Percentiles rank a stretch among this genome's conserved stretches.
These are phyloP conservation scores for Sorex maritimensis DNA, from an alignment of 2,797 vertebrate species.

Conservation along the genomic window DNA sequence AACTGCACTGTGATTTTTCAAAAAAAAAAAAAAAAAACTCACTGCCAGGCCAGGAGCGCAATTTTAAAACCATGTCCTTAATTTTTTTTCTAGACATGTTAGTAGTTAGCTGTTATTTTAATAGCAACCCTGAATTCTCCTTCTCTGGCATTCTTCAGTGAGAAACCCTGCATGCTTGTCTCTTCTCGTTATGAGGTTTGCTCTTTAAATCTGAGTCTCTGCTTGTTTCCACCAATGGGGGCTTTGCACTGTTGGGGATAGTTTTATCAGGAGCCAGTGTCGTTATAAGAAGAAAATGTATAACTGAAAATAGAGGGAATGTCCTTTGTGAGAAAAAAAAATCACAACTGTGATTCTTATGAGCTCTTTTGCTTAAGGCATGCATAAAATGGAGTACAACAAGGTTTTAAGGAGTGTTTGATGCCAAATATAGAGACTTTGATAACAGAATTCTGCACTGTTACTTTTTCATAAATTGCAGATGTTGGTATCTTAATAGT, in stretches of 20 bases:
- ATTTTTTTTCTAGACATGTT: conserved; percentile 7
- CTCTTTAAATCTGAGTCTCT: background rate
- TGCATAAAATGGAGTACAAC: background rate
- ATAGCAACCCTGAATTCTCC: background rate
- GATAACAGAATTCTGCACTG: background rate
- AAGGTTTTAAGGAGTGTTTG: conserved; percentile 14
- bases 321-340: conserved; percentile 21
- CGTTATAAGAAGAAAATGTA: conserved; percentile 22
- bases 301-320: conserved; percentile 32
- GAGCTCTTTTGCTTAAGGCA: background rate
- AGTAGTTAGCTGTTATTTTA: conserved; percentile 31
- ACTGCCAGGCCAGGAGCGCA: background rate
- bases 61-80: background rate
- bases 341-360: background rate
- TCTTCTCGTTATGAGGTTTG: conserved; percentile 4
- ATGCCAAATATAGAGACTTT: background rate
- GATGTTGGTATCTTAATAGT: conserved; percentile 34
- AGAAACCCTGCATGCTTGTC: background rate
- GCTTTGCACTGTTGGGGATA: background rate
- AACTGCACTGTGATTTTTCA: background rate
- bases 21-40: conserved; percentile 38
- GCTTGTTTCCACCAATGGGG: background rate
- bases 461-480: conserved; percentile 8
- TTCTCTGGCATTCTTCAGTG: conserved; percentile 42
- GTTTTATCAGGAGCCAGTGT: background rate